Percentiles rank a stretch among this genome's conserved stretches.
Evolutionary conservation across 2,797 vertebrate species (phyloP).

Genomic region (Leptodactylus fallax): DNA sequence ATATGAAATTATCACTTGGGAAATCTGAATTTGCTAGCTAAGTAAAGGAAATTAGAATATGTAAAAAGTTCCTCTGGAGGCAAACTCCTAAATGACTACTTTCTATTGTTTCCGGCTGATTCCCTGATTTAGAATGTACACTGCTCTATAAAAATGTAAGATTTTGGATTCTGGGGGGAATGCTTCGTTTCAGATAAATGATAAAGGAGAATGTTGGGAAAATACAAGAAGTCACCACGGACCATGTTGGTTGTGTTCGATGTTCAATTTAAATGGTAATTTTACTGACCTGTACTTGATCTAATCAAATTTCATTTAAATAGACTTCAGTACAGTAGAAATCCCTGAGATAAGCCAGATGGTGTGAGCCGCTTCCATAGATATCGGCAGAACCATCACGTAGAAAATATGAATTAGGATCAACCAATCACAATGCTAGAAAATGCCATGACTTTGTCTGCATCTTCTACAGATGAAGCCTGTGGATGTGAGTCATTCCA

Average conservation of each 20-base stretch:
- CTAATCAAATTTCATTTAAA: constrained; percentile 45
- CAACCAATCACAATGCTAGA: not conserved
- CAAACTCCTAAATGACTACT: constrained; percentile 45
- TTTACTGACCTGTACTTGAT: constrained; percentile 51
- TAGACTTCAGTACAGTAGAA: constrained; percentile 49
- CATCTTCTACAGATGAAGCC: not conserved
- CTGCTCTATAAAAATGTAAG: constrained; percentile 20
- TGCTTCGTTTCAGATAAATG: constrained; percentile 35
- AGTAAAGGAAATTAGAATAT: constrained; percentile 49
- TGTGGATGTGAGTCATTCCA: not conserved
- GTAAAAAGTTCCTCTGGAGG: constrained; percentile 48
- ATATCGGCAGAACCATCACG: not conserved
- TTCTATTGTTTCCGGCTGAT: constrained; percentile 51
- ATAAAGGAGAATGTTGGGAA: constrained; percentile 31
- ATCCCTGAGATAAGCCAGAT: constrained; percentile 7
- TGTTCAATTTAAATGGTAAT: constrained; percentile 56
- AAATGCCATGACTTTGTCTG: not conserved
- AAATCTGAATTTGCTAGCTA: constrained; percentile 62
- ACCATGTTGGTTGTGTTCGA: constrained; percentile 26
- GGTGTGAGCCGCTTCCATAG: constrained; percentile 7
- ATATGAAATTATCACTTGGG: constrained; percentile 59
- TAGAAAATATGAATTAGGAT: not conserved
- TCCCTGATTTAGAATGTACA: constrained; percentile 38
- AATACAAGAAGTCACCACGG: constrained; percentile 36
- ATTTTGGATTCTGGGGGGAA: constrained; percentile 36